Conservation (phyloP, 2,888 invertebrate genomes). For the Drosophila conformis region DNA sequence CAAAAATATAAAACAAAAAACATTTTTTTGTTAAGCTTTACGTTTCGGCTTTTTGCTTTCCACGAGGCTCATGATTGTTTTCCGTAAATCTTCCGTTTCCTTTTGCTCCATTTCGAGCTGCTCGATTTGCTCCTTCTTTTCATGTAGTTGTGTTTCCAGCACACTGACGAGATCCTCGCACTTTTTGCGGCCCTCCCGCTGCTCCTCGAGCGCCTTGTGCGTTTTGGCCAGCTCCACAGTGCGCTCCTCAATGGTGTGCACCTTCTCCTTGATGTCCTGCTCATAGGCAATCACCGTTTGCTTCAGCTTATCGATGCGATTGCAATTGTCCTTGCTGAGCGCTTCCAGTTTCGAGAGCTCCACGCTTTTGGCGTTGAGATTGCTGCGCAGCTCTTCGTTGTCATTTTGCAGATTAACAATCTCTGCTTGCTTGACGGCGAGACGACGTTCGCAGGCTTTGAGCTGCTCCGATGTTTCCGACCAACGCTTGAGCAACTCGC, state of each 20-base stretch:
- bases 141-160: conserved; percentile 82
- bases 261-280: conserved; percentile 81
- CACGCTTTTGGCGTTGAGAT: conserved; percentile 69
- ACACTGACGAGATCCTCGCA: conserved; percentile 83
- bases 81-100: conserved; percentile 84
- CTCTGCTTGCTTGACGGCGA: conserved; percentile 80
- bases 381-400: conserved; percentile 69
- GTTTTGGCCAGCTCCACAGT: conserved; percentile 81
- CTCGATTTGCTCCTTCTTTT: conserved; percentile 83
- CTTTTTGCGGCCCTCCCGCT: conserved; percentile 82
- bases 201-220: conserved; percentile 82
- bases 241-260: conserved; percentile 78
- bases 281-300: conserved; percentile 82
- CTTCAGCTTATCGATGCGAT: conserved; percentile 83
- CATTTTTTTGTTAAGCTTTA: conserved; percentile 47
- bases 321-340: conserved; percentile 75
- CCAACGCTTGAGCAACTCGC: conserved; percentile 80
- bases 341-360: conserved; percentile 75
- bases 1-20: not conserved
- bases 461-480: conserved; percentile 79
- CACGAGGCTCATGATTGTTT: conserved; percentile 84
- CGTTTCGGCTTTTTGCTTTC: conserved; percentile 84
- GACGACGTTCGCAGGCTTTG: conserved; percentile 78
- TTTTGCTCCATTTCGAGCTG: conserved; percentile 81
- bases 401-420: conserved; percentile 78